Percentiles rank a stretch among this genome's conserved stretches.
phyloP scores from a whole-genome alignment of 2,888 invertebrate species.

The Melanostoma scalare region DNA sequence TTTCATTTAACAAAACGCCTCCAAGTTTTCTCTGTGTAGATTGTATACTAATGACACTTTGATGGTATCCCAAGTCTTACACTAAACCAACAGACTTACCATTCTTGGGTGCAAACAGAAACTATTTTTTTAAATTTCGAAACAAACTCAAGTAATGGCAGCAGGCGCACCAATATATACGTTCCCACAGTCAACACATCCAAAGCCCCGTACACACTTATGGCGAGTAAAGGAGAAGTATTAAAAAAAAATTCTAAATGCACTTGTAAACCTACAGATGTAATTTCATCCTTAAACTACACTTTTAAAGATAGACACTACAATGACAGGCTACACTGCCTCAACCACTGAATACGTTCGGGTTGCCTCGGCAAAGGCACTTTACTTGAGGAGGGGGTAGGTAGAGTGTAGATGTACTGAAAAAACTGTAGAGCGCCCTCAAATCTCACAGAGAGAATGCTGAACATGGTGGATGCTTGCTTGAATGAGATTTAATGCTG shows the following conservation, averaged over 20 bases:
- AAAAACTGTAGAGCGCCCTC: constrained; percentile 1
- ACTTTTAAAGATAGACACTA: constrained; percentile 67
- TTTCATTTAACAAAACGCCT: too few relatives aligned
- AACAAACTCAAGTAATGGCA: constrained; percentile 24
- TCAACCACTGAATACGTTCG: constrained; percentile 21
- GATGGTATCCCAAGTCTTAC: constrained; percentile 25
- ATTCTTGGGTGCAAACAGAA: constrained; percentile 11
- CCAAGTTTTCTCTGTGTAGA: not conserved
- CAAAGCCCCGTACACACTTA: constrained; percentile 14
- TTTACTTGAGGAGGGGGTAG: not conserved
- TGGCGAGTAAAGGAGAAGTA: not conserved
- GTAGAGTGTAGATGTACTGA: not conserved
- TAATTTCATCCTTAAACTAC: constrained; percentile 71
- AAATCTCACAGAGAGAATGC: constrained; percentile 24
- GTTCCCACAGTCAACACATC: constrained; percentile 1
- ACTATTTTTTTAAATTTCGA: constrained; percentile 22
- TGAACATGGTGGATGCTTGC: constrained; percentile 49
- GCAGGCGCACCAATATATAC: not conserved
- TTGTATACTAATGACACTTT: constrained; percentile 29
- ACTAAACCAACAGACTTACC: constrained; percentile 22
- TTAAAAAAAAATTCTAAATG: constrained; percentile 54
- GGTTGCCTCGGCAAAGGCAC: not conserved
- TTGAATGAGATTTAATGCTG: constrained; percentile 72
- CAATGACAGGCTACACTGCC: constrained; percentile 60
- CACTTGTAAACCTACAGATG: constrained; percentile 69